phyloP scores from a whole-genome alignment of 2,797 vertebrate genomes.

The Buphagus erythrorhynchus region DNA sequence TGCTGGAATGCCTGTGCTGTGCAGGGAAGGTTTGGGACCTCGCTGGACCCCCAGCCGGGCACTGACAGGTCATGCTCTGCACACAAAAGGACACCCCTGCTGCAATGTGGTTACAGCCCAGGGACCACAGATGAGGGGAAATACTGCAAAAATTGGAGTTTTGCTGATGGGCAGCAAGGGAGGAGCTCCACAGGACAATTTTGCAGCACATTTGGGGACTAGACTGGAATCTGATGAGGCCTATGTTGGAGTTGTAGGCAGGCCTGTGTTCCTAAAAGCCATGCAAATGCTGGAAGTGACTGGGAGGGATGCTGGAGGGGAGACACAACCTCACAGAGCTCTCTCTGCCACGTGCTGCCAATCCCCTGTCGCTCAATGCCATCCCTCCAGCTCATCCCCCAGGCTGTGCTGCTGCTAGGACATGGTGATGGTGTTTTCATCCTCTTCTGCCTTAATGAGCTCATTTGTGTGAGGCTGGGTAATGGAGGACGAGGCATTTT shows the following conservation, averaged over 20 bases:
- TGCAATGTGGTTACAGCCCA: neutral
- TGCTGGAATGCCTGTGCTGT: neutral
- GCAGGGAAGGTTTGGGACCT: neutral
- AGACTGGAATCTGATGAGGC: neutral
- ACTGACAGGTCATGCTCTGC: neutral
- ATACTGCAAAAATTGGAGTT: neutral
- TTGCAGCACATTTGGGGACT: neutral
- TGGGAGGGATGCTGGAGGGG: neutral
- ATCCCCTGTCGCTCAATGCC: rapidly evolving
- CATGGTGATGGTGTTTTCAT: neutral
- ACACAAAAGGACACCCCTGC: neutral
- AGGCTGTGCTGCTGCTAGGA: neutral
- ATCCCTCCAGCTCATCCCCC: neutral
- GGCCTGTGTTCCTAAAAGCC: neutral
- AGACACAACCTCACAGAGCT: rapidly evolving
- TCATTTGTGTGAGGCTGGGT: neutral
- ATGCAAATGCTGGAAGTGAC: rapidly evolving
- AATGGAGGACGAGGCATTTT: neutral
- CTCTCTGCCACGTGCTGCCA: neutral
- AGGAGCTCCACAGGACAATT: neutral
- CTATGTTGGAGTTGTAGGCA: rapidly evolving
- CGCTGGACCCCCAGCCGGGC: rapidly evolving
- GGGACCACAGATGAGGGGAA: neutral
- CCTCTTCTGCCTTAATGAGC: neutral
- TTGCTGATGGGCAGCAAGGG: neutral